Evolutionary conservation across 2,888 invertebrate genomes (phyloP).

Genomic region (Branchellion lobata): DNA sequence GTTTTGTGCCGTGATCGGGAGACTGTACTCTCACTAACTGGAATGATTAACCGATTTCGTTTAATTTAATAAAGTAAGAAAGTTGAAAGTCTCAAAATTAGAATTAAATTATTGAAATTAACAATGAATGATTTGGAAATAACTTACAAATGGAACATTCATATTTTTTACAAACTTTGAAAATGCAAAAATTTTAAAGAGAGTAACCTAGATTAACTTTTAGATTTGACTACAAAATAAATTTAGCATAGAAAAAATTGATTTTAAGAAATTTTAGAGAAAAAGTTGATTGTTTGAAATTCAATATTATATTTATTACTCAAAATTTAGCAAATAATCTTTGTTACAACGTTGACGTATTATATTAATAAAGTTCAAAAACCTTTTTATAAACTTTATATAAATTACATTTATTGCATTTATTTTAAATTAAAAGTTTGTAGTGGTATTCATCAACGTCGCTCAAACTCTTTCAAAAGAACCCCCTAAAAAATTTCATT

Average conservation of each 20-base stretch:
- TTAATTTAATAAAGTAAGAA: background rate
- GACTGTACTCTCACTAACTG: constrained; percentile 59
- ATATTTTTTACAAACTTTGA: background rate
- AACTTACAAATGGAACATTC: constrained; percentile 11
- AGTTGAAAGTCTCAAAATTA: background rate
- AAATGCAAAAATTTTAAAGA: background rate
- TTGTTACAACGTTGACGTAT: no score
- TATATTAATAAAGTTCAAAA: no score
- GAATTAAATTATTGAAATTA: background rate
- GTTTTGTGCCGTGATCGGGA: constrained; percentile 59
- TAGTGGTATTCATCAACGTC: no score
- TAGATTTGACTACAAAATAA: background rate
- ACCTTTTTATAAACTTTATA: no score
- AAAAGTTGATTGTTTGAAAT: no score
- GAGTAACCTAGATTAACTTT: background rate
- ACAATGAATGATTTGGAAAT: background rate
- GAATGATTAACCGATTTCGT: constrained; percentile 22
- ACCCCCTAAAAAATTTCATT: no score
- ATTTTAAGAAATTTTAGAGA: no score
- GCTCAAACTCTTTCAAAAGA: no score
- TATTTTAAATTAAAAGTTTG: no score
- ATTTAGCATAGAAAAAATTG: background rate
- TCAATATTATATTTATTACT: no score
- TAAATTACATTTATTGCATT: no score
- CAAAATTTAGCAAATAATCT: no score